Conservation (phyloP, 2,888 invertebrate species). For the Leptinotarsa rubiginosa region DNA sequence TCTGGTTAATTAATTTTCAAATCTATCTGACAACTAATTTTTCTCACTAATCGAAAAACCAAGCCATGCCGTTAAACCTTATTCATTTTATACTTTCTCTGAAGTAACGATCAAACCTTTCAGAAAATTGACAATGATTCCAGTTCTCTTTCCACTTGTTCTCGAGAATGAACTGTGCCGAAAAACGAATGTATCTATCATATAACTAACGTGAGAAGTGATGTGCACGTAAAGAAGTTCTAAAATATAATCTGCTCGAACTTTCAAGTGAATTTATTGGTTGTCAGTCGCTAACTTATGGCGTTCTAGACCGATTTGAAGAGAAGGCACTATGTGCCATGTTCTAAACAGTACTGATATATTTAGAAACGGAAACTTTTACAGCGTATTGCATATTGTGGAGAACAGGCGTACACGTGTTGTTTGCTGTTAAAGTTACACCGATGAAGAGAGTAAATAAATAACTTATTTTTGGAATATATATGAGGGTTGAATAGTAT, state of each 20-base stretch:
- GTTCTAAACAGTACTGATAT: constrained; percentile 32
- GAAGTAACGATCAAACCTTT: background rate
- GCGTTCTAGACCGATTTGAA: constrained; percentile 38
- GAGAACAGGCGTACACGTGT: constrained; percentile 7
- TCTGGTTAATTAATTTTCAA: too few species aligned
- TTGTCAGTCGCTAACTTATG: constrained; percentile 43
- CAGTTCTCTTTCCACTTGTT: background rate
- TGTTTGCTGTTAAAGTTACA: constrained; percentile 1
- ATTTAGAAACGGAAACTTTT: constrained; percentile 27
- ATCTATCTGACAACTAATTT: too few species aligned
- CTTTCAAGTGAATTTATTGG: constrained; percentile 46
- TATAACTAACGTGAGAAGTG: constrained; percentile 43
- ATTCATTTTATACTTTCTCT: background rate
- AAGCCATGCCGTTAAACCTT: too few species aligned
- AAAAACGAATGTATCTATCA: constrained; percentile 42
- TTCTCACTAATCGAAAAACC: too few species aligned
- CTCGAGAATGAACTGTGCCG: constrained; percentile 38
- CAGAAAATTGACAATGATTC: constrained; percentile 9
- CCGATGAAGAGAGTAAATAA: background rate
- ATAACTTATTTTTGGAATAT: background rate
- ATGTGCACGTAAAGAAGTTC: constrained; percentile 46
- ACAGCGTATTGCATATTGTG: constrained; percentile 15
- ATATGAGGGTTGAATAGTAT: background rate
- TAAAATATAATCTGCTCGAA: constrained; percentile 44
- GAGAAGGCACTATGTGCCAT: constrained; percentile 35